A percentile compares a stretch with the other conserved stretches of the same genome.
phyloP scores from a whole-genome alignment of 2,113 vertebrate species.

The Epinephelus lanceolatus region DNA sequence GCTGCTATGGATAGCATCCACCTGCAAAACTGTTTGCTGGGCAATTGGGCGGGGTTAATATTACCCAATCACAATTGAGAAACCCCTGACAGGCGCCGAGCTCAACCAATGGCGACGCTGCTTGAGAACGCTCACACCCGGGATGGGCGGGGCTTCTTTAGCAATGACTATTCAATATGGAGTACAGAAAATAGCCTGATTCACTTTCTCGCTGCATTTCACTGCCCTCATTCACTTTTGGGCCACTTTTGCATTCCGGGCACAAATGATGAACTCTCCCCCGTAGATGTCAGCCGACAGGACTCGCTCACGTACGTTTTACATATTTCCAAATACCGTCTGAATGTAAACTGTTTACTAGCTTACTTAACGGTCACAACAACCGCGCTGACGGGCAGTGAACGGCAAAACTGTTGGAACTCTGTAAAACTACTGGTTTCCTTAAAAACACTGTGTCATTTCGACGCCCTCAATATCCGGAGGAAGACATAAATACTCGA shows the following conservation, averaged over 20 bases:
- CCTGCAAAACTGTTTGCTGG: slow-evolving; percentile 37
- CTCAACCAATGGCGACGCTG: slow-evolving; percentile 51
- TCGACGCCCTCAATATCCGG: background rate
- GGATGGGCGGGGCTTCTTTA: slow-evolving; percentile 60
- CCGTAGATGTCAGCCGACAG: background rate
- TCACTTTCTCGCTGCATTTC: slow-evolving; percentile 15
- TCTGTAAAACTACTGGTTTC: slow-evolving; percentile 23
- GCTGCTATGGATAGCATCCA: slow-evolving; percentile 33
- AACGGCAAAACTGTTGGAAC: slow-evolving; percentile 38
- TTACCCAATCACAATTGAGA: slow-evolving; percentile 55
- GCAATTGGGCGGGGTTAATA: slow-evolving; percentile 9
- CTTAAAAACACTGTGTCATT: background rate
- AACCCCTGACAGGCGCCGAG: slow-evolving; percentile 30
- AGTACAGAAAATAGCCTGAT: slow-evolving; percentile 66
- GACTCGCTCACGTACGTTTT: slow-evolving; percentile 24
- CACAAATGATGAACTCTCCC: background rate
- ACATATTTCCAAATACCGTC: background rate
- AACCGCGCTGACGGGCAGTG: slow-evolving; percentile 5
- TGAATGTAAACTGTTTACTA: background rate
- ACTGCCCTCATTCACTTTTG: background rate
- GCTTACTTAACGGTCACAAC: slow-evolving; percentile 16
- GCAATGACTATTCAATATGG: slow-evolving; percentile 75
- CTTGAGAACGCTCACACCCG: background rate
- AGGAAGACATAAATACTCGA: background rate
- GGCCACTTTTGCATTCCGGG: background rate